Evolutionary conservation across 2,797 vertebrate genomes (phyloP).

Genomic region (Percopsis omiscomaycus): DNA sequence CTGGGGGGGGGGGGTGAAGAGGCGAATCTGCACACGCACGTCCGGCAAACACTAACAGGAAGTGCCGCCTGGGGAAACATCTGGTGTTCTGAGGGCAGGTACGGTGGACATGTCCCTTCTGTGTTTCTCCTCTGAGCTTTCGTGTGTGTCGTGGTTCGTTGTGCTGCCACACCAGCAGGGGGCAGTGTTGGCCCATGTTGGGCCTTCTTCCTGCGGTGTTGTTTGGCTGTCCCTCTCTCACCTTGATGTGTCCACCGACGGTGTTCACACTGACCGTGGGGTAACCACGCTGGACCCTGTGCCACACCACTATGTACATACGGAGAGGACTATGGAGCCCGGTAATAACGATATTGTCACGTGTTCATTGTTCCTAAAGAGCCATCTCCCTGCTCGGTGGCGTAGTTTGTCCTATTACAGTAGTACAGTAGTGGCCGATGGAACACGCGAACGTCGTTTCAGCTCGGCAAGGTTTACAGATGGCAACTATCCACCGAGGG

Average conservation of each 20-base stretch:
- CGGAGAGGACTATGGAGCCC: too few relatives aligned
- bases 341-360: too few relatives aligned
- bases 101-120: slow-evolving; percentile 45
- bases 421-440: slow-evolving; percentile 25
- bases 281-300: too few relatives aligned
- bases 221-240: too few relatives aligned
- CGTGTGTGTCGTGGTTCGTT: slow-evolving; percentile 64
- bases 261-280: too few relatives aligned
- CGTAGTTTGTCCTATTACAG: slow-evolving; percentile 35
- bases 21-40: background rate
- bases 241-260: too few relatives aligned
- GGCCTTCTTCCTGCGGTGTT: slow-evolving; percentile 63
- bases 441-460: slow-evolving; percentile 14
- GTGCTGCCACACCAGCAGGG: slow-evolving; percentile 74
- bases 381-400: too few relatives aligned
- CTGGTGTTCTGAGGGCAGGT: slow-evolving; percentile 9
- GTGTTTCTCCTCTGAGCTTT: slow-evolving; percentile 34
- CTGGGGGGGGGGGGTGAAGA: slow-evolving; percentile 3
- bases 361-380: too few relatives aligned
- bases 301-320: too few relatives aligned
- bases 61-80: background rate
- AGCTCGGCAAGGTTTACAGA: slow-evolving; percentile 35
- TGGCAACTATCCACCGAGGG: background rate
- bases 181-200: slow-evolving; percentile 78
- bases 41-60: slow-evolving; percentile 7